Conservation (phyloP, 2,888 invertebrate genomes). For the Lycophotia porphyrea region DNA sequence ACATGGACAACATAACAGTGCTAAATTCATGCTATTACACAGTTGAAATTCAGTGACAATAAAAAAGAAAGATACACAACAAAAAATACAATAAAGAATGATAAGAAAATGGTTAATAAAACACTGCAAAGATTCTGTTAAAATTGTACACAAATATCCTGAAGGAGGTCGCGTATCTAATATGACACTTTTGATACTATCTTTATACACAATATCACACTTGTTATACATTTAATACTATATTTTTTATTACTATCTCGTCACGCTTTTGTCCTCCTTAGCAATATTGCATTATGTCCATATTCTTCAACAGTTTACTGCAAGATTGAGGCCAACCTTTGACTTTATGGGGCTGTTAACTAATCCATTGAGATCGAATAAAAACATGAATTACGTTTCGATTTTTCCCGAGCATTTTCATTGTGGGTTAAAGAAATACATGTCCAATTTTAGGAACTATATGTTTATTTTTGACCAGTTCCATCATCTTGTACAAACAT, state of each 20-base stretch:
- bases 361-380: background rate
- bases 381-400: background rate
- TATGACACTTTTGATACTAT: no score
- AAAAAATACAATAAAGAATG: no score
- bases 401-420: background rate
- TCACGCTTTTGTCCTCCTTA: no score
- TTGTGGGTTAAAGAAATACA: background rate
- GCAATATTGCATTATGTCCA: no score
- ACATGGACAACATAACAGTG: background rate
- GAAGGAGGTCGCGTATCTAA: no score
- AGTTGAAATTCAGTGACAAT: background rate
- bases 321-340: background rate
- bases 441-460: background rate
- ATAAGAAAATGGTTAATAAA: no score
- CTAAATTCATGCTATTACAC: background rate
- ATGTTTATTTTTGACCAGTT: background rate
- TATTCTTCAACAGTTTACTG: background rate
- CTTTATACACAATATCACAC: no score
- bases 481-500: background rate
- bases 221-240: no score
- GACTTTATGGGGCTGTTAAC: background rate
- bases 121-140: no score
- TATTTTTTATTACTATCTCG: no score
- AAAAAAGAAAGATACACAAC: no score
- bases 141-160: no score